A percentile compares a stretch with the other conserved stretches of the same genome.
Evolutionary conservation across 1,140 invertebrate species (phyloP).

Genomic region (Macrosteles quadrilineatus): DNA sequence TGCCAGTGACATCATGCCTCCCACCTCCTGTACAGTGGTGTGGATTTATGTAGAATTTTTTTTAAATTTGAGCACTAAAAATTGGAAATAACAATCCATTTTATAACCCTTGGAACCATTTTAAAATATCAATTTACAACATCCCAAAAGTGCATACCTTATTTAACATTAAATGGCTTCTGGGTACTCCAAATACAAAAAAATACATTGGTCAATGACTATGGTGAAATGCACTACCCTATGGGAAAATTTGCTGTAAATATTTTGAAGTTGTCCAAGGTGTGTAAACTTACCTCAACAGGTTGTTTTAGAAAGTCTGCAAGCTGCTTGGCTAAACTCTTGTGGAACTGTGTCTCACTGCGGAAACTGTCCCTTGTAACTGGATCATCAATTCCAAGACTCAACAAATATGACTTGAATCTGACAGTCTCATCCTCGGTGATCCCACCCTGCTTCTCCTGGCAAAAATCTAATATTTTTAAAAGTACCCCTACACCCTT

Average conservation of each 20-base stretch:
- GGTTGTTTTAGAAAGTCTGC: conserved; percentile 78
- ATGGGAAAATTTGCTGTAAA: too few relatives aligned
- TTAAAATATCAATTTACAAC: too few relatives aligned
- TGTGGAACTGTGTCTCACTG: conserved; percentile 84
- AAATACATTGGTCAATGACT: too few relatives aligned
- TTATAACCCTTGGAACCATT: too few relatives aligned
- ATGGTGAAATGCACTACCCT: too few relatives aligned
- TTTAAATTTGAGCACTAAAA: too few relatives aligned
- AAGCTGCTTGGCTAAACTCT: conserved; percentile 85
- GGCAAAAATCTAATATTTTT: conserved; percentile 45
- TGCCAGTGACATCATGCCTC: conserved; percentile 94
- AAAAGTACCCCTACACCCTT: conserved; percentile 18
- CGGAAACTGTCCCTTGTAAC: conserved; percentile 90
- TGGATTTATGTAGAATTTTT: too few relatives aligned
- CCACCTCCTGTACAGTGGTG: conserved; percentile 72
- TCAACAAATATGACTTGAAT: conserved; percentile 95
- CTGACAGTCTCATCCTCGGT: conserved; percentile 96
- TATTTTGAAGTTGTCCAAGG: too few relatives aligned
- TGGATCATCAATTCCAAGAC: conserved; percentile 95
- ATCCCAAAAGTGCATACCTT: too few relatives aligned
- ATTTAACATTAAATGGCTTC: too few relatives aligned
- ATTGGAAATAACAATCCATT: too few relatives aligned
- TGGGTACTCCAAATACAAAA: too few relatives aligned
- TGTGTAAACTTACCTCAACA: conserved; percentile 78
- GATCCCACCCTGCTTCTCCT: conserved; percentile 93